A percentile compares a stretch with the other conserved stretches of the same genome.
Evolutionary conservation across 1,140 invertebrate species (phyloP).

Genomic region (Cydia splendana): DNA sequence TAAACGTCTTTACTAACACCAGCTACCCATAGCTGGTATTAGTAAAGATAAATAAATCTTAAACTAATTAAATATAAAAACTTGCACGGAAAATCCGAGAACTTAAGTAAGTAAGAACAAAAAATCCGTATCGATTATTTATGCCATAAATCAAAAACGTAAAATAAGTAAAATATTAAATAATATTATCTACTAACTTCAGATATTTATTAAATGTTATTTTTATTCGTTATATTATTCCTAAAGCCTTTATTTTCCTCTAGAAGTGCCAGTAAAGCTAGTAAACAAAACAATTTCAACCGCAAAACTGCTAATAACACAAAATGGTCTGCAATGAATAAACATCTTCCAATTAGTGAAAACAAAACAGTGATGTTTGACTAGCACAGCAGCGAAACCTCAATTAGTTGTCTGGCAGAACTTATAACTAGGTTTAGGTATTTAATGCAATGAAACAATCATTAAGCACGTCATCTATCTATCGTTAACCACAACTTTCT

Average conservation of each 20-base stretch:
- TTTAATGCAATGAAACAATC: slow-evolving; percentile 34
- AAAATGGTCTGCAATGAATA: neutral
- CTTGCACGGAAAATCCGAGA: too few species aligned
- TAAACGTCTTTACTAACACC: too few species aligned
- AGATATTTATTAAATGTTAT: too few species aligned
- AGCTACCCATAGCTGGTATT: too few species aligned
- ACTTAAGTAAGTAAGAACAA: too few species aligned
- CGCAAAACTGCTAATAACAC: neutral
- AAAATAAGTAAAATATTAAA: too few species aligned
- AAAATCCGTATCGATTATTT: too few species aligned
- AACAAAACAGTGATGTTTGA: slow-evolving; percentile 23
- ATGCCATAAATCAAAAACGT: too few species aligned
- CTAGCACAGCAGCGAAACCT: slow-evolving; percentile 9
- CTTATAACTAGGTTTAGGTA: slow-evolving; percentile 19
- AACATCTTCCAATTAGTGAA: slow-evolving; percentile 1
- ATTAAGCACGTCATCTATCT: slow-evolving; percentile 25
- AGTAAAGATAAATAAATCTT: neutral
- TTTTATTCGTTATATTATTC: too few species aligned
- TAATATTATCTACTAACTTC: too few species aligned
- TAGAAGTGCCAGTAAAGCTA: neutral
- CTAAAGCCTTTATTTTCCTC: neutral
- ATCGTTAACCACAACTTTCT: slow-evolving; percentile 21
- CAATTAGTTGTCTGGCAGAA: slow-evolving; percentile 29
- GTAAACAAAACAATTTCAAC: neutral
- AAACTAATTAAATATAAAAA: too few species aligned